Conservation (phyloP, 2,113 vertebrate species). For the Beaufortia kweichowensis region DNA sequence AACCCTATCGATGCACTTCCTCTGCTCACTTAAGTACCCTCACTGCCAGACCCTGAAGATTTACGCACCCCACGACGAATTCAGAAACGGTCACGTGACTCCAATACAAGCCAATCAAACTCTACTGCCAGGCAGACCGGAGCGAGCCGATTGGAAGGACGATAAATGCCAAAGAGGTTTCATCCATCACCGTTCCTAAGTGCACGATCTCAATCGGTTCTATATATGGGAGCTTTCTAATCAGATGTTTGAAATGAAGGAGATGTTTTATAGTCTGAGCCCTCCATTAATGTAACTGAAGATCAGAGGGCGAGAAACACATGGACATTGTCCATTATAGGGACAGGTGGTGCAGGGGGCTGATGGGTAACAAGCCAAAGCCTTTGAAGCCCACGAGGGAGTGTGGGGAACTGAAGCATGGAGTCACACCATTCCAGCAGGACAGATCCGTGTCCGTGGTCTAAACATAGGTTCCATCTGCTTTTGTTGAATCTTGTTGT, state of each 20-base stretch:
- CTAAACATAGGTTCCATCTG: slow-evolving; percentile 59
- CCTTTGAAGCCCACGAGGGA: slow-evolving; percentile 41
- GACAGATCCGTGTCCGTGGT: slow-evolving; percentile 36
- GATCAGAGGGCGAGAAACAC: slow-evolving; percentile 19
- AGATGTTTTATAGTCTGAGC: not conserved
- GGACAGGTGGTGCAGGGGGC: slow-evolving; percentile 55
- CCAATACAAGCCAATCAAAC: slow-evolving; percentile 39
- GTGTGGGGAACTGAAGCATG: slow-evolving; percentile 40
- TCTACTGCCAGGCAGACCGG: slow-evolving; percentile 35
- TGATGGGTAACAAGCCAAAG: slow-evolving; percentile 54
- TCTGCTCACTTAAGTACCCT: slow-evolving; percentile 36
- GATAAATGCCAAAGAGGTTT: slow-evolving; percentile 11
- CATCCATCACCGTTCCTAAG: slow-evolving; percentile 18
- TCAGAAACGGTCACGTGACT: slow-evolving; percentile 34
- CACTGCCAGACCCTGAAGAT: slow-evolving; percentile 29
- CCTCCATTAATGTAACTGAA: slow-evolving; percentile 19
- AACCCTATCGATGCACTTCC: slow-evolving; percentile 18
- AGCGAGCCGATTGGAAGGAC: slow-evolving; percentile 20
- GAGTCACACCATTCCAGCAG: slow-evolving; percentile 49
- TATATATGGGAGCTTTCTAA: not conserved
- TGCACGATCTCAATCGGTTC: not conserved
- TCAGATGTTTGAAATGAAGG: not conserved
- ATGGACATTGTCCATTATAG: slow-evolving; percentile 40
- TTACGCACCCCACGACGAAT: slow-evolving; percentile 35
- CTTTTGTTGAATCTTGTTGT: slow-evolving; percentile 41